Base-by-base conservation (phyloP, 2,888 invertebrate species). In the Dolichopus griseipennis region DNA sequence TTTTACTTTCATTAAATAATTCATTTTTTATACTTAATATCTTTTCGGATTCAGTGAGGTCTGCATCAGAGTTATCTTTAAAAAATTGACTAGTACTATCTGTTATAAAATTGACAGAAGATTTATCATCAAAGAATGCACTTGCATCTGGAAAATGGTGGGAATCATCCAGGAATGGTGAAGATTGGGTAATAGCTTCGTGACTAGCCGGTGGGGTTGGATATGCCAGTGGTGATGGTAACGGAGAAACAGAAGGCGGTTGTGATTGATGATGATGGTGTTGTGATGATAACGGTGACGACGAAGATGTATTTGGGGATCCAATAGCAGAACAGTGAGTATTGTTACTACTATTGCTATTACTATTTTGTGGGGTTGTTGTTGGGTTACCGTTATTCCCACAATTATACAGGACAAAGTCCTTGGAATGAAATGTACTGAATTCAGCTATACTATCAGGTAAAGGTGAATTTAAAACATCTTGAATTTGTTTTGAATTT, bases 131-230 rank as follows among this genome's bases (percentile, higher is more conserved):
- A 22, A 82, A 82, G 72, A 81, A 81, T 2, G 79, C 77, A 70
- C 78, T 78, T 27, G 75, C 76, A 66, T 81, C 82, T 52, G 77
- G 76, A 71, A 79, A 79, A 67, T 77, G 77, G 70, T 76, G 77
- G 3, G 77, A 78, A 68, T 82, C 82, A 69, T 82, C 81, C 3
- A 82, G 76, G 67, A 80, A 82, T 12, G 82, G 82, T 5, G 82
- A 81, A n/a, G 79, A 78, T 71, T 80, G 79, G 1, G 81, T 76
- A 34, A 80, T 77, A 27, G 91, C 91, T 82, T 92, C 93, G 74
- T 92, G 92, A 73, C 92, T 93, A 1, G 93, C 92, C 6, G 93
- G 93, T 27, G 93, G 93, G 10, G 93, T 93, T 3, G 93, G 93
- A 77, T 93, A 93, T 27, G 91, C 87, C 74, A 93, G 85, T 0